Base-by-base conservation (phyloP, 2,797 vertebrate species). In the Bovichtus diacanthus region DNA sequence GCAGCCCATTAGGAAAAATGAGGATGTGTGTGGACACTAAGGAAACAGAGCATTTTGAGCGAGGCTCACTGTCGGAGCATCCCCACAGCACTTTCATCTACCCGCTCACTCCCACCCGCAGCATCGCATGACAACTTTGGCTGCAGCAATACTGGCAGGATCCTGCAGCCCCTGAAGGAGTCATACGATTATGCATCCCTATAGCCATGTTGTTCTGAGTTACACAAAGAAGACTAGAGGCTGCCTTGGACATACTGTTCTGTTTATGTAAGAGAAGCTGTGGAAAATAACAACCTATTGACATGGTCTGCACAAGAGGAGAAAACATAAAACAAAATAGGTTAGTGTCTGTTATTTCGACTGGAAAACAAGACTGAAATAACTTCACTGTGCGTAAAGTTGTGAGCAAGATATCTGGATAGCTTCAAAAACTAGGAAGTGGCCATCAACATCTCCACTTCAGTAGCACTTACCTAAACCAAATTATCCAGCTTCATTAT, bases 121-220 rank as follows among this genome's bases (percentile, higher is more conserved):
- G 89, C 85, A 87, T 70, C 39, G 82, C 83, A 93, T 91, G 90
- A 88, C 89, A 89, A 88, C 86, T 88, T 85, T 88, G 86, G 88
- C 91, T 84, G 80, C 88, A 82, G 88, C 82, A 80, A 81, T 58
- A 78, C 83, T 85, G 89, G 84, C 89, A 88, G 83, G 71, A 83
- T 87, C 80, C 81, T 76, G 81, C 76, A 76, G 77, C 78, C 84
- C 86, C 88, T 71, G 61, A 81, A 92, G 90, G 82, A 88, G 80
- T 81, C 84, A 75, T 85, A 82, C 25, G 60, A 91, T 86, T 90
- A 86, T 85, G 67, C 80, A 78, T 89, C 89, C 82, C 79, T 72
- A 47, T 59, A 89, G 88, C 80, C 81, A 80, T 83, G 74, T 83
- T 87, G 84, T 82, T 83, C 73, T 71, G 77, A 84, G 87, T 79